phyloP scores from a whole-genome alignment of 2,888 invertebrate species.

The Brachypterus glaber region DNA sequence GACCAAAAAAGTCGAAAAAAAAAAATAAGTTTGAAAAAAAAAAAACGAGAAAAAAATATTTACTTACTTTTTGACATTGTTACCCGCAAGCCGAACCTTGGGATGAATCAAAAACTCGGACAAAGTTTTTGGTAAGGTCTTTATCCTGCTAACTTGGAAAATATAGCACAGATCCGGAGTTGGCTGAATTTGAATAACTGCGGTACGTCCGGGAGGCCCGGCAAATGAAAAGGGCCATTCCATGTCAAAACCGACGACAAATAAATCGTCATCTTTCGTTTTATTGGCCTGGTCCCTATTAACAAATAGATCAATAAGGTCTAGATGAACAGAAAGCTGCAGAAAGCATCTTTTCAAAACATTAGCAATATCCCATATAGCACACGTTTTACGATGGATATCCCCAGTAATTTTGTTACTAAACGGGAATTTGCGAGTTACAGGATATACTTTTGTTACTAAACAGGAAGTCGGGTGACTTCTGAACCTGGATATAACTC shows the following conservation, averaged over 20 bases:
- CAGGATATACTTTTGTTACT: too few relatives aligned
- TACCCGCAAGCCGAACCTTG: slow-evolving; percentile 50
- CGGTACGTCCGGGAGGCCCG: slow-evolving; percentile 50
- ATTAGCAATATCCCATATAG: too few relatives aligned
- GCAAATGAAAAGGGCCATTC: slow-evolving; percentile 57
- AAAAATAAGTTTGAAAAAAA: background rate
- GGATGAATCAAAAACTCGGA: slow-evolving; percentile 46
- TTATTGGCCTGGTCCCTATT: slow-evolving; percentile 37
- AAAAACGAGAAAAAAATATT: background rate
- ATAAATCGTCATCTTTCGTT: slow-evolving; percentile 29
- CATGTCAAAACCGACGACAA: slow-evolving; percentile 55
- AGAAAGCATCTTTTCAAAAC: too few relatives aligned
- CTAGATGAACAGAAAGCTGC: too few relatives aligned
- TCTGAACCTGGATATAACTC: too few relatives aligned
- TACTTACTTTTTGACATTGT: slow-evolving; percentile 53
- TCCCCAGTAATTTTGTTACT: too few relatives aligned
- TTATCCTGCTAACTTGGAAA: slow-evolving; percentile 47
- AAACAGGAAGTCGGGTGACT: too few relatives aligned
- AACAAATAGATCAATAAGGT: too few relatives aligned
- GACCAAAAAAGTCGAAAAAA: background rate
- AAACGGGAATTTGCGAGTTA: too few relatives aligned
- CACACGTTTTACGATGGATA: too few relatives aligned
- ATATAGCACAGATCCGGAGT: slow-evolving; percentile 49
- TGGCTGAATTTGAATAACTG: slow-evolving; percentile 53
- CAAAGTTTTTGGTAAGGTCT: slow-evolving; percentile 48